Evolutionary conservation across 2,888 invertebrate genomes (phyloP).

Genomic region (Timema podura): DNA sequence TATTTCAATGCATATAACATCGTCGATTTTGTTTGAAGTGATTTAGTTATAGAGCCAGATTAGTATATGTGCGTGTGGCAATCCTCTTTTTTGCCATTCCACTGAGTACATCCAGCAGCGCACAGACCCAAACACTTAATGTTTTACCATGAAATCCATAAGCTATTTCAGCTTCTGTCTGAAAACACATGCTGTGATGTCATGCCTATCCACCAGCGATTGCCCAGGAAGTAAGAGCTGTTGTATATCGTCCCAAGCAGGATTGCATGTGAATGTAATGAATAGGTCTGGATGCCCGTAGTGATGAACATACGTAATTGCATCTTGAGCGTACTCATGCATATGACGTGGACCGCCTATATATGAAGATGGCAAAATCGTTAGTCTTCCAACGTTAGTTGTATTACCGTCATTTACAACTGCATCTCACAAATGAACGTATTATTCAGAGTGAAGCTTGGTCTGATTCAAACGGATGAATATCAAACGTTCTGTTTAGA

Average conservation of each 20-base stretch:
- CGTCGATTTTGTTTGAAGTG: conserved; percentile 33
- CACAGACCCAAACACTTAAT: conserved; percentile 19
- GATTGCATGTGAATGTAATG: conserved; percentile 23
- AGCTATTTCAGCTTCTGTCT: conserved; percentile 14
- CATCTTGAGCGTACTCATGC: conserved; percentile 25
- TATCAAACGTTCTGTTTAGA: conserved; percentile 19
- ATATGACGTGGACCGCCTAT: conserved; percentile 16
- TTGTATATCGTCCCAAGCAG: too few relatives aligned
- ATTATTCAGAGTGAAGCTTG: too few relatives aligned
- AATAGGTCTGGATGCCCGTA: conserved; percentile 17
- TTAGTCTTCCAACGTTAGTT: not conserved
- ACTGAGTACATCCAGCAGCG: conserved; percentile 27
- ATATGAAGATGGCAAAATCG: conserved; percentile 16
- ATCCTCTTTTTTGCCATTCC: conserved; percentile 38
- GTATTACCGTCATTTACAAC: too few relatives aligned
- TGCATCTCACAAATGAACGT: too few relatives aligned
- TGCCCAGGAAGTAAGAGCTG: too few relatives aligned
- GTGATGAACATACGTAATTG: conserved; percentile 17
- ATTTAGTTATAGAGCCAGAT: conserved; percentile 23
- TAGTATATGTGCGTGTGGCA: conserved; percentile 35
- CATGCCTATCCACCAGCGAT: too few relatives aligned
- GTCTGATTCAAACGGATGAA: too few relatives aligned
- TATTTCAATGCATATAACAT: conserved; percentile 35
- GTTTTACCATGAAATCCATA: conserved; percentile 19
- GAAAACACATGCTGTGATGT: too few relatives aligned